Percentiles rank a stretch among this genome's conserved stretches.
phyloP scores from a whole-genome alignment of 1,140 invertebrate genomes.

The Homarus americanus region DNA sequence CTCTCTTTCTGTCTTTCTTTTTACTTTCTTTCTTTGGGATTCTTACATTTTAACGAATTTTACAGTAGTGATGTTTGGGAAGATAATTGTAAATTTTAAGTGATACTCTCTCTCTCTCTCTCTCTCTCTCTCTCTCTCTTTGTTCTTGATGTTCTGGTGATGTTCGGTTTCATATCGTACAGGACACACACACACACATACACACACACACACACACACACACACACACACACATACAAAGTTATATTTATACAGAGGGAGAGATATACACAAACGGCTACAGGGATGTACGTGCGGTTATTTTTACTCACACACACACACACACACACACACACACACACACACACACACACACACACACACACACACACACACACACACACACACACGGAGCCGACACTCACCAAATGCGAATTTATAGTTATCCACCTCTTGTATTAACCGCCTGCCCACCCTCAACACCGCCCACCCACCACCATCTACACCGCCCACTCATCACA shows the following conservation, averaged over 20 bases:
- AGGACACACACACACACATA: neutral
- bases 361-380: slow-evolving; percentile 29
- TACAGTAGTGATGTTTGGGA: too few relatives aligned
- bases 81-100: too few relatives aligned
- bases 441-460: neutral
- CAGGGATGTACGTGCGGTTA: neutral
- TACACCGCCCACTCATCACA: neutral
- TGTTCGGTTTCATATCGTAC: too few relatives aligned
- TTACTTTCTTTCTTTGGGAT: too few relatives aligned
- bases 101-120: too few relatives aligned
- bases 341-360: slow-evolving; percentile 4
- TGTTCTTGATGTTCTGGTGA: too few relatives aligned
- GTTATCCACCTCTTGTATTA: neutral
- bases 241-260: neutral
- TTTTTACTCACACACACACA: neutral
- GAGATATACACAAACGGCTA: neutral
- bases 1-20: too few relatives aligned
- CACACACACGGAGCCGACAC: neutral
- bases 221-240: neutral
- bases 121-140: too few relatives aligned
- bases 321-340: neutral
- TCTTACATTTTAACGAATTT: too few relatives aligned
- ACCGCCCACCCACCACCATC: neutral
- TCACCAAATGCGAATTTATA: neutral
- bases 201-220: neutral